These are phyloP conservation scores for Luffia ferchaultella DNA, from an alignment of 2,888 invertebrate genomes.

Conservation along the genomic window DNA sequence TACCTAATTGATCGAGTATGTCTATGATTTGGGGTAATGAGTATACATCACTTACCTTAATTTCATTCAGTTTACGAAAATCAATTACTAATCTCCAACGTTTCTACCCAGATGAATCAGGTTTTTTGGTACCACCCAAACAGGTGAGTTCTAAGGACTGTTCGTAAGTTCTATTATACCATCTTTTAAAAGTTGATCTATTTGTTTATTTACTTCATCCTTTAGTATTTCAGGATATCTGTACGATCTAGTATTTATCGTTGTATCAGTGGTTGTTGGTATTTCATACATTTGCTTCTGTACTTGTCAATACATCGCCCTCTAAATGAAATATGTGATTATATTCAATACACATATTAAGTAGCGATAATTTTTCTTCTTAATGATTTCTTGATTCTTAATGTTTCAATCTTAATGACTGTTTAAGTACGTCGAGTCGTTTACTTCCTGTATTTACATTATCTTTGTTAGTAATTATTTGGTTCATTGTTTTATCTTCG, in stretches of 20 bases:
- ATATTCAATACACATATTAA: slow-evolving; percentile 12
- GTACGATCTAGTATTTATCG: slow-evolving; percentile 14
- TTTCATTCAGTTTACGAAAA: neutral
- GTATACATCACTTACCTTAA: neutral
- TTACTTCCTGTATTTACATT: no score
- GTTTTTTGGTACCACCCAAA: slow-evolving; percentile 3
- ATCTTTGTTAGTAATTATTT: no score
- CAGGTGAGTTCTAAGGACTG: slow-evolving; percentile 1
- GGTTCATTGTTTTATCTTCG: no score
- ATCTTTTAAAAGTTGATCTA: slow-evolving; percentile 10
- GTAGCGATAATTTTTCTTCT: slow-evolving; percentile 13
- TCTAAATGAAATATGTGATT: slow-evolving; percentile 16
- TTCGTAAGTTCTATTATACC: slow-evolving; percentile 6
- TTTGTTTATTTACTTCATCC: slow-evolving; percentile 8
- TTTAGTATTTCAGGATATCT: slow-evolving; percentile 14
- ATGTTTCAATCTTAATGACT: slow-evolving; percentile 10
- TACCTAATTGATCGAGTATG: no score
- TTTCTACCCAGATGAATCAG: slow-evolving; percentile 1
- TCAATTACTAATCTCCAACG: slow-evolving; percentile 1
- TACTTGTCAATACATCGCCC: slow-evolving; percentile 11
- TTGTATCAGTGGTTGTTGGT: slow-evolving; percentile 9
- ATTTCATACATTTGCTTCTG: slow-evolving; percentile 16
- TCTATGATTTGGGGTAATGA: neutral
- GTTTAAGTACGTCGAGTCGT: slow-evolving; percentile 7
- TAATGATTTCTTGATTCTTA: no score